A percentile compares a stretch with the other conserved stretches of the same genome.
Conservation (phyloP, 64 coral and sea anemone genomes). For the Cladopsammia gracilis region DNA sequence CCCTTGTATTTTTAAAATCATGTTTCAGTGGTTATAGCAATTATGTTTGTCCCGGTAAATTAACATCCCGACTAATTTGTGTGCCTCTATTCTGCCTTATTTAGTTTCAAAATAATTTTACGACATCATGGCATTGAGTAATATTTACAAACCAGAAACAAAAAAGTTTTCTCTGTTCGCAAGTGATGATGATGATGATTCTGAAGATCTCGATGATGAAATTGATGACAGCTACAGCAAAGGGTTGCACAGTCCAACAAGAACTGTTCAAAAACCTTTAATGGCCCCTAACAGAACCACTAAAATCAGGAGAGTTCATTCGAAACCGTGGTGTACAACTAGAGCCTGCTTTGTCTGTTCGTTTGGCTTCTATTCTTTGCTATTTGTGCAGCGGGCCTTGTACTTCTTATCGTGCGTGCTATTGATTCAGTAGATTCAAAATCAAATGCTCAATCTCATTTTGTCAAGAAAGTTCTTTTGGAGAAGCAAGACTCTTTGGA, state of each 20-base stretch:
- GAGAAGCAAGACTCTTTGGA: background rate
- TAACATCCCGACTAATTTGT: background rate
- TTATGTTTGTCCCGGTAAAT: too few relatives aligned
- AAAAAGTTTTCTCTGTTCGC: slow-evolving; percentile 90
- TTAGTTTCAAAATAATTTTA: background rate
- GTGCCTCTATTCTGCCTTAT: background rate
- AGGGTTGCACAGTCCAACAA: slow-evolving; percentile 38
- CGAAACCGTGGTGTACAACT: slow-evolving; percentile 92
- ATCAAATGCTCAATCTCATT: slow-evolving; percentile 5
- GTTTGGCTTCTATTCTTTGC: slow-evolving; percentile 87
- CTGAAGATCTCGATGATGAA: slow-evolving; percentile 80
- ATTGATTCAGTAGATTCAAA: slow-evolving; percentile 65
- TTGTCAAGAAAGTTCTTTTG: slow-evolving; percentile 59
- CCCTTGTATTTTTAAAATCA: too few relatives aligned
- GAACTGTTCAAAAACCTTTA: slow-evolving; percentile 72
- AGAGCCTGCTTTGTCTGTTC: slow-evolving; percentile 81
- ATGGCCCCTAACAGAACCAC: slow-evolving; percentile 80
- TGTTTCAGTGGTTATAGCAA: too few relatives aligned
- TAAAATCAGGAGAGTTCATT: slow-evolving; percentile 78
- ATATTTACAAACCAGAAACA: slow-evolving; percentile 91
- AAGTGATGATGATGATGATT: slow-evolving; percentile 92
- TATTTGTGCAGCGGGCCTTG: slow-evolving; percentile 82
- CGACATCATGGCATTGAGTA: slow-evolving; percentile 76
- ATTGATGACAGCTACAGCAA: slow-evolving; percentile 73
- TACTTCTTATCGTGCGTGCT: slow-evolving; percentile 76